phyloP scores from a whole-genome alignment of 2,888 invertebrate species.

The Cylloceria caligata region DNA sequence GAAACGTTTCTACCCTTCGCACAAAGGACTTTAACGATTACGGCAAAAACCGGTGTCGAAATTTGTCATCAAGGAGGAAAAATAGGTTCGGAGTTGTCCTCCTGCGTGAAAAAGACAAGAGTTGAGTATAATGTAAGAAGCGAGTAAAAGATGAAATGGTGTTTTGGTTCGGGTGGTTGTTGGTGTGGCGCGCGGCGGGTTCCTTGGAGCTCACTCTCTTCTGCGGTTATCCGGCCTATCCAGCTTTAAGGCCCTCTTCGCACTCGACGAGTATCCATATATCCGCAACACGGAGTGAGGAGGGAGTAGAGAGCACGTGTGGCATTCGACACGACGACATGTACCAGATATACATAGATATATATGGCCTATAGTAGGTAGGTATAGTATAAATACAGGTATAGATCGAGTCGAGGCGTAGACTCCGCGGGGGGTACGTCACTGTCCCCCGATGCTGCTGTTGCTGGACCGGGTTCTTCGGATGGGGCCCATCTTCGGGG shows the following conservation, averaged over 20 bases:
- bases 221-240: slow-evolving; percentile 38
- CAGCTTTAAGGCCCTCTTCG: slow-evolving; percentile 45
- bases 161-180: slow-evolving; percentile 28
- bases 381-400: slow-evolving; percentile 44
- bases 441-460: slow-evolving; percentile 79
- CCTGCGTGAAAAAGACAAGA: background rate
- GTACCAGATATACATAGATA: slow-evolving; percentile 13
- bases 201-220: slow-evolving; percentile 33
- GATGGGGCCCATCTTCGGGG: slow-evolving; percentile 62
- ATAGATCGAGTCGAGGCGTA: slow-evolving; percentile 65
- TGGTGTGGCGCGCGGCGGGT: slow-evolving; percentile 48
- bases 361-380: background rate
- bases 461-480: slow-evolving; percentile 68
- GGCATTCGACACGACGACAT: slow-evolving; percentile 31
- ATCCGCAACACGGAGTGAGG: slow-evolving; percentile 26
- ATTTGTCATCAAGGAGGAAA: slow-evolving; percentile 39
- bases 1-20: background rate
- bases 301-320: slow-evolving; percentile 45
- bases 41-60: background rate
- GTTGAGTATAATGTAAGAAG: slow-evolving; percentile 10
- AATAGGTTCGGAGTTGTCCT: slow-evolving; percentile 5
- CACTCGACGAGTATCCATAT: slow-evolving; percentile 49
- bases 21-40: background rate
- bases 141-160: slow-evolving; percentile 40
- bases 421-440: slow-evolving; percentile 83